Percentiles rank a stretch among this genome's conserved stretches.
phyloP scores from a whole-genome alignment of 2,797 vertebrate genomes.

The Gorsachius magnificus region DNA sequence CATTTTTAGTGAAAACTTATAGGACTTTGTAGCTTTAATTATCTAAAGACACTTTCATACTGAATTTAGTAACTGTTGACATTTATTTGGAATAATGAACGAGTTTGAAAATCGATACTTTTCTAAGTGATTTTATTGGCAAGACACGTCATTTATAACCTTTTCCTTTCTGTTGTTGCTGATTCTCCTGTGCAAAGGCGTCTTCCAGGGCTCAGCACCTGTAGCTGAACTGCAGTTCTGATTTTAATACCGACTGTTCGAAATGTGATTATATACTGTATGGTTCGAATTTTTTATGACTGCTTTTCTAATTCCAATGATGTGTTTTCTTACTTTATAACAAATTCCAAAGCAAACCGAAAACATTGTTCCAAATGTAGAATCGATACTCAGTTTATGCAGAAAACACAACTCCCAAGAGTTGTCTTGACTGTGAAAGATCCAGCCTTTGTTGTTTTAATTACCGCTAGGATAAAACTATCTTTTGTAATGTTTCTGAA shows the following conservation, averaged over 20 bases:
- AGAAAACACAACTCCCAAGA: conserved; percentile 25
- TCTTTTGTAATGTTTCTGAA: conserved; percentile 80
- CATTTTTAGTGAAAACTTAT: conserved; percentile 49
- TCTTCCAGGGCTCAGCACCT: conserved; percentile 73
- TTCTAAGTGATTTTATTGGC: conserved; percentile 59
- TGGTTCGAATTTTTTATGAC: conserved; percentile 74
- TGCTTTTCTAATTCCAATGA: conserved; percentile 74
- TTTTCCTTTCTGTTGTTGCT: conserved; percentile 50
- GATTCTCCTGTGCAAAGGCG: conserved; percentile 47
- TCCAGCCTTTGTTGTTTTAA: conserved; percentile 73
- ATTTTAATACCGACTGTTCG: conserved; percentile 71
- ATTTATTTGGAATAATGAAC: conserved; percentile 46
- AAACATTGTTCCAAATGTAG: conserved; percentile 54
- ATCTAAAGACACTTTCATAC: conserved; percentile 47
- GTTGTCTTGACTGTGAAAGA: conserved; percentile 69
- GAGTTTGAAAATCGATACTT: conserved; percentile 32
- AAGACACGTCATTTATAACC: conserved; percentile 11
- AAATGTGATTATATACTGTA: conserved; percentile 61
- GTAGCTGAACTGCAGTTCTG: conserved; percentile 65
- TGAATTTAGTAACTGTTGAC: conserved; percentile 45
- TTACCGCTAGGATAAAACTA: conserved; percentile 70
- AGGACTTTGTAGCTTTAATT: conserved; percentile 58
- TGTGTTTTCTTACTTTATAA: conserved; percentile 70
- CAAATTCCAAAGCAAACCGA: conserved; percentile 70
- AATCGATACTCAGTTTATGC: conserved; percentile 68